Evolutionary conservation across 2,113 vertebrate genomes (phyloP), one percentile per base, ranked within the genome.

Genomic region (Saccopteryx leptura): DNA sequence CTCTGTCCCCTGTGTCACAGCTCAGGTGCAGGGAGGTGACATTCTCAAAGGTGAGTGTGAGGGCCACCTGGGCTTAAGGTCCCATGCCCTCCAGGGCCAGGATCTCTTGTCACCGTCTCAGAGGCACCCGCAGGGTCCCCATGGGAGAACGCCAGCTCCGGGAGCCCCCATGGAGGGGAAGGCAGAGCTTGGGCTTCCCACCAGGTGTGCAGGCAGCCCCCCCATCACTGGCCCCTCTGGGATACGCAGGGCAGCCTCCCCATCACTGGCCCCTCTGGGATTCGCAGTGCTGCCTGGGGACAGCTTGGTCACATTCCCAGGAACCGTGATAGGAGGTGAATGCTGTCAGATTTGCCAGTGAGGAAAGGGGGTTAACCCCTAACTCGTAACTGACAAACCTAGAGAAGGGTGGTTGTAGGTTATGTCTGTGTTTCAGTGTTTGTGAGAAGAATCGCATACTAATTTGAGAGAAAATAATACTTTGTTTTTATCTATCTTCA

Each of bases 401-500:
- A 71, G 15, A 56, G 15, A 50, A 56, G 1, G 12, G 50, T 33
- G 56, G 21, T 65, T 91, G 8, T 14, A 3, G 23, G 4, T 69
- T 75, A 15, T 58, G 39, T 65, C 31, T 90, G 19, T 33, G 50
- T 83, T 69, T 74, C 7, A 48, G 0, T 39, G 26, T 72, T 86
- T 83, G 33, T 9, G 75, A 66, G 75, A 6, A 3, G 39, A 80
- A 9, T 23, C 28, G 33, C 15, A 17, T 63, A 12, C 33, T 68
- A 12, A 46, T 46, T 75, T 75, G 66, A 76, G 56, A 69, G 5
- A 61, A 91, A 90, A 66, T 93, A 76, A 90, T 83, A 24, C 19
- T 60, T 71, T 89, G 8, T 82, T 95, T 90, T 3, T 75, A 65
- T 94, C 96, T 94, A 81, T 28, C 81, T 94, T 93, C 97, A 99